Evolutionary conservation across 1,140 invertebrate genomes (phyloP), one percentile per base, ranked within the genome.

Genomic region (Maconellicoccus hirsutus): DNA sequence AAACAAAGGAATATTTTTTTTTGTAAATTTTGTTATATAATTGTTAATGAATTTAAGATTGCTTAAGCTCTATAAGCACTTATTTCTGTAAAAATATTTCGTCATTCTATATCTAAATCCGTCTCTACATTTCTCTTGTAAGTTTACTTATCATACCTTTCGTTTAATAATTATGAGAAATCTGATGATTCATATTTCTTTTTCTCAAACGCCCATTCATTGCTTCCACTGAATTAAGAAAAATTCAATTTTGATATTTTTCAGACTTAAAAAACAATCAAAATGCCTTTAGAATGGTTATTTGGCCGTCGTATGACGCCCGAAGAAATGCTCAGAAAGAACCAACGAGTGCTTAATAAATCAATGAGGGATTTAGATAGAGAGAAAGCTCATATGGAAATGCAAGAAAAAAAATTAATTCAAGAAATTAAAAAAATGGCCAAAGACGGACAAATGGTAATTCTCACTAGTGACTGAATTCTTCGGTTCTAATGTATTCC

Each of bases 341-440:
- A 99, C 81, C 96, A 99, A 81, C 84, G 97, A 74, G 94, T 96
- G 21, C 83, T 99, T n/a, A 98, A 96, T 78, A 98, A 97, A 83
- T 96, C 97, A 2, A 98, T 99, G 90, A 82, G 97, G 66, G 97
- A 98, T 81, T 83, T 98, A 69, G 96, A 98, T 78, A 83, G 96
- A 70, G 97, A 99, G 82, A 87, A 89, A 75, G 84, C 87, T 78
- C 91, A 94, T 78, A 98, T 99, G 94, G 97, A 99, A 80, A 92
- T 95, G 75, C 95, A 98, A 78, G 97, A 99, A 79, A 98, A 99
- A 79, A 99, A 99, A 82, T 89, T 98, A 52, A 99, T 99, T 73
- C 86, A 86, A 3, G 97, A 99, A 79, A 99, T 99, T 72, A 99
- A 99, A 80, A 98, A 98, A 83, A 89, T 98, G 83, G 97, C 97